Evolutionary conservation across 2,113 vertebrate species (phyloP).

Genomic region (Silurus meridionalis): DNA sequence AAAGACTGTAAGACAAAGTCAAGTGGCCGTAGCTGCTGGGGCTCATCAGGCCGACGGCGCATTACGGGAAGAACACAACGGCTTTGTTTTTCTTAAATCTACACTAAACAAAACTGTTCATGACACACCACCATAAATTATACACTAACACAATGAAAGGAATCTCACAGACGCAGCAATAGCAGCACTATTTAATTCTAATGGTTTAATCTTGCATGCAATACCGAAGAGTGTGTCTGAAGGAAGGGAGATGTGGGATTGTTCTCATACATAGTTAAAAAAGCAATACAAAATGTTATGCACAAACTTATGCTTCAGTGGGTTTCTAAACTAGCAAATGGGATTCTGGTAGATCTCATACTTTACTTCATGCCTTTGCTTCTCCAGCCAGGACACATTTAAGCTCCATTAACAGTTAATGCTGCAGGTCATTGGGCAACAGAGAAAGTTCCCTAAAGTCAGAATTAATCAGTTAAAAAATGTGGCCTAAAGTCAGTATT

Average conservation of each 20-base stretch:
- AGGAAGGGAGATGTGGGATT: neutral
- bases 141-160: neutral
- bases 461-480: too few species aligned
- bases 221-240: neutral
- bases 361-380: neutral
- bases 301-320: neutral
- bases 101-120: neutral
- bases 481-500: too few species aligned
- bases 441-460: too few species aligned
- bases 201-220: neutral
- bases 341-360: neutral
- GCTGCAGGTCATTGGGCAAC: too few species aligned
- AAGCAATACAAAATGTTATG: neutral
- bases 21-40: slow-evolving; percentile 6
- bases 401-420: too few species aligned
- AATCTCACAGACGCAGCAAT: neutral
- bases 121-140: neutral
- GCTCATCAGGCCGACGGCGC: neutral
- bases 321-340: neutral
- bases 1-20: neutral
- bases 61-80: neutral
- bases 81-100: neutral
- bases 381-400: neutral
- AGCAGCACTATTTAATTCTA: neutral
- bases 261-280: neutral